Evolutionary conservation across 2,888 invertebrate species (phyloP).

Genomic region (Nezara viridula): DNA sequence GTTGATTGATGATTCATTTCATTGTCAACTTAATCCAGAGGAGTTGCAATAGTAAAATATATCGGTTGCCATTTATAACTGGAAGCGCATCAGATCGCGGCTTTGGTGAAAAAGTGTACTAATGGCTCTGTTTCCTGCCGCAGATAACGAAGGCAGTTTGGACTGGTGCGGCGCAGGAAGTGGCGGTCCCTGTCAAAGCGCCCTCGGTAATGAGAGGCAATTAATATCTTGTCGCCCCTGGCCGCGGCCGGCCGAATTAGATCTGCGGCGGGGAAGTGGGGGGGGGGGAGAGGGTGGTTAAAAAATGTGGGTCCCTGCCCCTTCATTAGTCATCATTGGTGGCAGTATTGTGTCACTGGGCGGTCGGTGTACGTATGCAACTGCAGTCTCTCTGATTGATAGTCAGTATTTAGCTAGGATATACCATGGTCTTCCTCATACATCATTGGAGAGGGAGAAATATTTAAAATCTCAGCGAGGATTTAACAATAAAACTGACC

Average conservation of each 20-base stretch:
- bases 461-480: too few species aligned
- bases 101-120: conserved; percentile 17
- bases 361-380: not conserved
- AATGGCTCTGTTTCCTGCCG: conserved; percentile 31
- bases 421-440: not conserved
- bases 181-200: conserved; percentile 38
- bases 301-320: not conserved
- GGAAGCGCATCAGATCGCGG: conserved; percentile 34
- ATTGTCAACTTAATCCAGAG: not conserved
- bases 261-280: not conserved
- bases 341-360: conserved; percentile 25
- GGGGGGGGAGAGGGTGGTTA: not conserved
- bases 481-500: too few species aligned
- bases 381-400: conserved; percentile 24
- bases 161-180: not conserved
- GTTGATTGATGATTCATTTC: not conserved
- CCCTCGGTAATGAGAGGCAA: conserved; percentile 46
- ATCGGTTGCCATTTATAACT: conserved; percentile 1
- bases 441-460: not conserved
- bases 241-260: not conserved
- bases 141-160: conserved; percentile 50
- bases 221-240: conserved; percentile 52
- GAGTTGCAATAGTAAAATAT: not conserved
- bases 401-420: conserved; percentile 8
- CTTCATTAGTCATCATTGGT: conserved; percentile 42